Evolutionary conservation across 2,113 vertebrate genomes (phyloP), one percentile per base, ranked within the genome.

Genomic region (Pandion haliaetus): DNA sequence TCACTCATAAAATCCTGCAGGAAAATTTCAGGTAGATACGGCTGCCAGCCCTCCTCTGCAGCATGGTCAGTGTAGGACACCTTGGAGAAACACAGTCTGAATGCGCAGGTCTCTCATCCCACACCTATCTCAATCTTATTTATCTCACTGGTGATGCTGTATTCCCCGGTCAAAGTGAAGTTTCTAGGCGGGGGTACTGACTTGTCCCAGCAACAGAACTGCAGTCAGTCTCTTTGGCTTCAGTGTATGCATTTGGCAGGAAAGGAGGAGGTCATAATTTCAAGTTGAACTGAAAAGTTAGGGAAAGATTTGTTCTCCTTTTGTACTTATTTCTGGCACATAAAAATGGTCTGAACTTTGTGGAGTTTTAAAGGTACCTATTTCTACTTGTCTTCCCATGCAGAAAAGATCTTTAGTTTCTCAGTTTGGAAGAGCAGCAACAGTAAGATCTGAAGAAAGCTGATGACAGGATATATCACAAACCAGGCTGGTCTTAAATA

Each of bases 51-150:
- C 28, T 38, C 34, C 54, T 50, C 50, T 58, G 10, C 28, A 8
- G 70, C 4, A 9, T 0, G 6, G 8, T 25, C 29, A 13, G 12
- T 1, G 23, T 5, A 10, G 62, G n/a, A n/a, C 9, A 3, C 1
- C 90, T n/a, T 28, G 55, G 49, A 70, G 50, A 69, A 23, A 23
- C 25, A 1, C 34, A 3, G 12, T 6, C 32, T 49, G 57, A 42
- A 36, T 1, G 7, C 1, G 3, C 12, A 20, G 40, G n/a, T 32
- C 4, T 45, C 42, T 52, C 59, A 38, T 10, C 45, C 65, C 57
- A n/a, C 14, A 3, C 38, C 15, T 9, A 3, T 32, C 36, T 76
- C 52, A 23, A 1, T 19, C 14, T 32, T 5, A 28, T 7, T 50
- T 28, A 7, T 58, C 38, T 38, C 25, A 1, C 9, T 20, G 20